Evolutionary conservation across 2,888 invertebrate species (phyloP).

Genomic region (Tribolium freemani): DNA sequence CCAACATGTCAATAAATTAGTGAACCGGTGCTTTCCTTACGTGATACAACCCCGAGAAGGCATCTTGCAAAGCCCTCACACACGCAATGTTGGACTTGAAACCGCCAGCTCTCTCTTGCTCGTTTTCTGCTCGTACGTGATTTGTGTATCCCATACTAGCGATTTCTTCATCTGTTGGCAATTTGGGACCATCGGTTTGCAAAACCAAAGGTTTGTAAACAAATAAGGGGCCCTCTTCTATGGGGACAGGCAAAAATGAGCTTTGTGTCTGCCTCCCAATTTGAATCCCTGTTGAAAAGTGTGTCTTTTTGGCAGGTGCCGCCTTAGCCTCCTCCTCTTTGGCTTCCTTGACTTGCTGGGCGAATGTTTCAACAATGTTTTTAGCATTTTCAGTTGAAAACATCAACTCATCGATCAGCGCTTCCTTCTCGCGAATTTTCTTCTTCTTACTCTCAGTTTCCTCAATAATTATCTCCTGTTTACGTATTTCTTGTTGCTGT

Average conservation of each 20-base stretch:
- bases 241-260: slow-evolving; percentile 77
- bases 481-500: slow-evolving; percentile 80
- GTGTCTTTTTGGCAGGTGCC: slow-evolving; percentile 71
- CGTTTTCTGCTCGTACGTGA: slow-evolving; percentile 81
- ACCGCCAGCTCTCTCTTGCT: slow-evolving; percentile 88
- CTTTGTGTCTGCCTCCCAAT: slow-evolving; percentile 78
- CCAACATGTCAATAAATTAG: slow-evolving; percentile 6
- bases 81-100: slow-evolving; percentile 88
- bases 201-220: slow-evolving; percentile 75
- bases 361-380: slow-evolving; percentile 87
- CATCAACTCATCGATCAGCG: slow-evolving; percentile 95
- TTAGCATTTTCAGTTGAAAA: slow-evolving; percentile 92
- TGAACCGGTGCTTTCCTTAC: slow-evolving; percentile 48
- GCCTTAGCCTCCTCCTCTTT: slow-evolving; percentile 72
- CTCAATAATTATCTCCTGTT: slow-evolving; percentile 79
- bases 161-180: slow-evolving; percentile 77
- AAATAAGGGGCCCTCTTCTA: slow-evolving; percentile 85
- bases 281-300: slow-evolving; percentile 90
- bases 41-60: slow-evolving; percentile 82
- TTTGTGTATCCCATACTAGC: slow-evolving; percentile 77
- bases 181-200: slow-evolving; percentile 77
- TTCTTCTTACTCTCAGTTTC: slow-evolving; percentile 81
- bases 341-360: slow-evolving; percentile 77
- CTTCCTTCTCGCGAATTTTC: slow-evolving; percentile 90
- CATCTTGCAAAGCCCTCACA: slow-evolving; percentile 89